Evolutionary conservation across 1,140 invertebrate species (phyloP).

Genomic region (Diachasma alloeum): DNA sequence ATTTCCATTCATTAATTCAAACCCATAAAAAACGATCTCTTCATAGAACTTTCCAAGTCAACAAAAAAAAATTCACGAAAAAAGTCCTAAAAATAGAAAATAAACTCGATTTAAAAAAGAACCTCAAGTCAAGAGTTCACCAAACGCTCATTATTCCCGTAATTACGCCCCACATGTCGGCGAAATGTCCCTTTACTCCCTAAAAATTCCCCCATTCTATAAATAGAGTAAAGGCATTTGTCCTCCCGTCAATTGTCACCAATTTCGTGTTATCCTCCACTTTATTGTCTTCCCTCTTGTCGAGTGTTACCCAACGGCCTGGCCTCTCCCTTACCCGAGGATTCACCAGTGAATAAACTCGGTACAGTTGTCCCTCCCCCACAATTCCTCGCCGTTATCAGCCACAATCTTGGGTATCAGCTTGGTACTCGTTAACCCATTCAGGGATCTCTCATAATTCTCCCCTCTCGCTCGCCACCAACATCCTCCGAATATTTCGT

Average conservation of each 20-base stretch:
- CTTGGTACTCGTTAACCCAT: background rate
- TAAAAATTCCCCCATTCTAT: background rate
- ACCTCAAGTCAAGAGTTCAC: background rate
- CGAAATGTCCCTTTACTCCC: background rate
- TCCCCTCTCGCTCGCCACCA: background rate
- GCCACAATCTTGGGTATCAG: background rate
- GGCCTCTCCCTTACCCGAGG: too few species aligned
- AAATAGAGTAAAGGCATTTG: slow-evolving; percentile 16
- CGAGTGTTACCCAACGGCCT: background rate
- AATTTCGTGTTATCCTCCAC: background rate
- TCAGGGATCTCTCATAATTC: background rate
- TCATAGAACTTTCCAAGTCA: too few species aligned
- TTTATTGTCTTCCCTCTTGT: background rate
- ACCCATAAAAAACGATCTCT: too few species aligned
- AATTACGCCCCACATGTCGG: background rate
- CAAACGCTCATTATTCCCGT: background rate
- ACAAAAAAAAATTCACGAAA: too few species aligned
- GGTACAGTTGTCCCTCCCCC: too few species aligned
- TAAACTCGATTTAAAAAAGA: background rate
- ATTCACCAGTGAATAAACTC: background rate
- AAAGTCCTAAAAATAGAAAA: background rate
- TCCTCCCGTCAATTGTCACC: slow-evolving; percentile 18
- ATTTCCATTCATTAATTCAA: too few species aligned
- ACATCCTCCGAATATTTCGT: background rate
- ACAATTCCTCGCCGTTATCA: background rate